These are phyloP conservation scores for Gambelia wislizenii DNA, from an alignment of 2,797 vertebrate genomes.

Conservation along the genomic window DNA sequence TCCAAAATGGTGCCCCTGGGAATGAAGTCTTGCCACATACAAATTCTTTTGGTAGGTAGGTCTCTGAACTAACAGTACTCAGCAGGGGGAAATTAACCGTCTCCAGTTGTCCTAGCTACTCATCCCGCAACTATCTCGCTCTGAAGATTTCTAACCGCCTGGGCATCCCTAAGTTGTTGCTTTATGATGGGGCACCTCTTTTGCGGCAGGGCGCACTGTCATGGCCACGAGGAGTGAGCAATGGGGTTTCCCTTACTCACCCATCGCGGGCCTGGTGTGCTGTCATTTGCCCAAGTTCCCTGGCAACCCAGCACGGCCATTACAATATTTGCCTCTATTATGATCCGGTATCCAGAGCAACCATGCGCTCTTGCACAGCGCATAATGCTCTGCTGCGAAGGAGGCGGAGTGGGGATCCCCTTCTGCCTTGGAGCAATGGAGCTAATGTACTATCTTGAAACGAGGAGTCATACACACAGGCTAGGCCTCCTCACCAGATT, in stretches of 20 bases:
- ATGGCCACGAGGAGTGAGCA: background rate
- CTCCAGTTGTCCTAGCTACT: background rate
- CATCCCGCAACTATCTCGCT: background rate
- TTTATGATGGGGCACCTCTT: background rate
- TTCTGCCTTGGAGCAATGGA: too few relatives aligned
- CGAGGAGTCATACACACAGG: background rate
- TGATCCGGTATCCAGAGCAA: constrained; percentile 9
- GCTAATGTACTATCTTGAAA: background rate
- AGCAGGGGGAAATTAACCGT: too few relatives aligned
- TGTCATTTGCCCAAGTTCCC: background rate
- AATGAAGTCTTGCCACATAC: background rate
- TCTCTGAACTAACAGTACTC: background rate
- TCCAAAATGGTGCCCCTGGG: background rate
- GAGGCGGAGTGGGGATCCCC: background rate
- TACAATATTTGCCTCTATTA: constrained; percentile 28
- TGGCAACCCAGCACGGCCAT: background rate
- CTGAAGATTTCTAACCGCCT: background rate
- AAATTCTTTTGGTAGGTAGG: background rate
- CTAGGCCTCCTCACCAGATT: too few relatives aligned
- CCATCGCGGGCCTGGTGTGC: background rate
- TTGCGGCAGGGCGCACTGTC: background rate
- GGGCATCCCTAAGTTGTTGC: background rate
- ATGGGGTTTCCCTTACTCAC: constrained; percentile 6
- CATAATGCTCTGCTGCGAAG: too few relatives aligned
- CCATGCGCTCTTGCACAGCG: background rate